These are phyloP conservation scores for Apistogramma diplotaenia DNA, from an alignment of 2,113 vertebrate species.

Conservation along the genomic window DNA sequence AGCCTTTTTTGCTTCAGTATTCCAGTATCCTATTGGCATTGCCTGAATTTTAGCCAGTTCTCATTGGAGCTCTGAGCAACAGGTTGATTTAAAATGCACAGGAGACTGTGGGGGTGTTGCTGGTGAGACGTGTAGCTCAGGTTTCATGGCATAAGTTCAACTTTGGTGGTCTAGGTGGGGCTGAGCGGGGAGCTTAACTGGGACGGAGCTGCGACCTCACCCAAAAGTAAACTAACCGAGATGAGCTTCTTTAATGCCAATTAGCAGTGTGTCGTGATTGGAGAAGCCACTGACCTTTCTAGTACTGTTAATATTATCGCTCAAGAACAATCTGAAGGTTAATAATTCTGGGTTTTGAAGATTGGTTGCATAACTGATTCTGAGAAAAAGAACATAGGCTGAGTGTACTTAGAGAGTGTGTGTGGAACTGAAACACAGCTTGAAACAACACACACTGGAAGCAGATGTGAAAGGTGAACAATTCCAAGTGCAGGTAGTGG, in stretches of 20 bases:
- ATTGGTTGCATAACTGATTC: conserved; percentile 11
- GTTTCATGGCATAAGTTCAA: conserved; percentile 57
- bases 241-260: conserved; percentile 79
- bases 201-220: conserved; percentile 46
- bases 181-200: conserved; percentile 27
- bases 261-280: conserved; percentile 70
- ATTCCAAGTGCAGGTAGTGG: background rate
- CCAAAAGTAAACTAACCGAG: conserved; percentile 73
- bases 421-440: background rate
- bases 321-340: conserved; percentile 49
- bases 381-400: background rate
- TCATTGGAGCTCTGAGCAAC: conserved; percentile 16
- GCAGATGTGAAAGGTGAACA: conserved; percentile 5
- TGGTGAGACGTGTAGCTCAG: conserved; percentile 31
- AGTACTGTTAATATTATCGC: conserved; percentile 55
- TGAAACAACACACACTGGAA: background rate
- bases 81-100: conserved; percentile 25
- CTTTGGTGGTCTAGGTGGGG: conserved; percentile 61
- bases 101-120: conserved; percentile 10
- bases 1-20: background rate
- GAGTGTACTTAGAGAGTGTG: background rate
- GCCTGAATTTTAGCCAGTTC: background rate
- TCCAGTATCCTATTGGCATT: background rate
- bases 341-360: conserved; percentile 38
- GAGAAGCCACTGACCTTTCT: conserved; percentile 66